phyloP scores from a whole-genome alignment of 2,888 invertebrate species.

The Caenorhabditis afra region DNA sequence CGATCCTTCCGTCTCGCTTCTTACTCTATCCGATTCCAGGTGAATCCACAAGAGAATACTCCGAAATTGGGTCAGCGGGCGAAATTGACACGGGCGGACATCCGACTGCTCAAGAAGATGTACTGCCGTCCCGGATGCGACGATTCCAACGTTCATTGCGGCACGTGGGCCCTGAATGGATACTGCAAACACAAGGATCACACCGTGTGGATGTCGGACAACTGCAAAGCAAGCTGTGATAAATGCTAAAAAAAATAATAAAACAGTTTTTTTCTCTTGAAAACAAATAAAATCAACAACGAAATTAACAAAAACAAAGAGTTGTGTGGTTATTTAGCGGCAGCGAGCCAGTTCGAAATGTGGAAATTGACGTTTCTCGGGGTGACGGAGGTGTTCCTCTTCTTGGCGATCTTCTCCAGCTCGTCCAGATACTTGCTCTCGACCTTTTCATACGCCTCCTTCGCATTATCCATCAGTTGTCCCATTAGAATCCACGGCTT shows the following conservation, averaged over 20 bases:
- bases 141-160: constrained; percentile 77
- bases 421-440: constrained; percentile 65
- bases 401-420: constrained; percentile 58
- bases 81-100: constrained; percentile 70
- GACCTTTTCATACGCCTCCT: constrained; percentile 42
- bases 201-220: constrained; percentile 70
- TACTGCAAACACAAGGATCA: constrained; percentile 68
- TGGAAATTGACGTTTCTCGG: constrained; percentile 56
- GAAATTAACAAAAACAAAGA: constrained; percentile 14
- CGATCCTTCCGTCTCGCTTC: no score
- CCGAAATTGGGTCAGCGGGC: constrained; percentile 74
- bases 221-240: constrained; percentile 77
- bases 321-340: constrained; percentile 19
- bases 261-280: background rate
- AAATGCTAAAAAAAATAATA: constrained; percentile 30
- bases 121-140: constrained; percentile 75
- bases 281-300: constrained; percentile 10
- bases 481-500: constrained; percentile 61
- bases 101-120: constrained; percentile 75
- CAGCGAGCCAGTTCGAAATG: constrained; percentile 55
- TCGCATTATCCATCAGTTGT: constrained; percentile 49
- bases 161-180: constrained; percentile 76
- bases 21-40: constrained; percentile 13
- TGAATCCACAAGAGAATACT: constrained; percentile 62
- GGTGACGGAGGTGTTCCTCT: constrained; percentile 24